Evolutionary conservation across 2,797 vertebrate genomes (phyloP).

Genomic region (Tachyglossus aculeatus): DNA sequence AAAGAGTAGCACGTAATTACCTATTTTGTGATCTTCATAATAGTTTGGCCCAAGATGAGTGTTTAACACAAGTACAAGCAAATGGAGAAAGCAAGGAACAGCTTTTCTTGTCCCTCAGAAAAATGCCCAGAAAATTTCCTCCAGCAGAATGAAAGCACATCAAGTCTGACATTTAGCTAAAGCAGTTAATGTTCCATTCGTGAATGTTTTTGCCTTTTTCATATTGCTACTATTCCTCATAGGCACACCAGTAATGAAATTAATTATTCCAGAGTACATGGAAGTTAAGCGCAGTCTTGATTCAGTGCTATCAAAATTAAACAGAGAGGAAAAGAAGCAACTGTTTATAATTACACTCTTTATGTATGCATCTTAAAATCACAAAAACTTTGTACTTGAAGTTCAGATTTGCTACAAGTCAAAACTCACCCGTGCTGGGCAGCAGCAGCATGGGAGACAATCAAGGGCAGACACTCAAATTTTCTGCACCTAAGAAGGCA

Average conservation of each 20-base stretch:
- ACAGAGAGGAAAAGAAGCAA: constrained; percentile 41
- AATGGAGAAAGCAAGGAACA: not conserved
- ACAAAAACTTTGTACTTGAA: constrained; percentile 37
- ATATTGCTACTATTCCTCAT: constrained; percentile 3
- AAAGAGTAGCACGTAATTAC: not conserved
- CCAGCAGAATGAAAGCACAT: not conserved
- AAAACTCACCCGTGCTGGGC: no score
- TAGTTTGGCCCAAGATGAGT: not conserved
- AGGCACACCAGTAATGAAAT: constrained; percentile 6
- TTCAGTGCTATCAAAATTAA: constrained; percentile 56
- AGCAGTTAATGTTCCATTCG: not conserved
- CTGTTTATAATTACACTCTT: constrained; percentile 51
- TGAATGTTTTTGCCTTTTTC: not conserved
- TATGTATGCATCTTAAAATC: constrained; percentile 44
- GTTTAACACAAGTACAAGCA: not conserved
- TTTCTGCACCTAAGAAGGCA: no score
- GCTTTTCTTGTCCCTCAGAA: not conserved
- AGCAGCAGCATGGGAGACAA: no score
- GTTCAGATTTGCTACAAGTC: no score
- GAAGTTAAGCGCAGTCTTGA: constrained; percentile 34
- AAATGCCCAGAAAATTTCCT: not conserved
- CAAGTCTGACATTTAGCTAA: not conserved
- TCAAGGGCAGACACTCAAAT: no score
- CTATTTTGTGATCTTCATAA: not conserved
- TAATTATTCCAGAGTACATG: constrained; percentile 42